Base-by-base conservation (phyloP, 2,113 vertebrate species). In the Ceyx melanurus region DNA sequence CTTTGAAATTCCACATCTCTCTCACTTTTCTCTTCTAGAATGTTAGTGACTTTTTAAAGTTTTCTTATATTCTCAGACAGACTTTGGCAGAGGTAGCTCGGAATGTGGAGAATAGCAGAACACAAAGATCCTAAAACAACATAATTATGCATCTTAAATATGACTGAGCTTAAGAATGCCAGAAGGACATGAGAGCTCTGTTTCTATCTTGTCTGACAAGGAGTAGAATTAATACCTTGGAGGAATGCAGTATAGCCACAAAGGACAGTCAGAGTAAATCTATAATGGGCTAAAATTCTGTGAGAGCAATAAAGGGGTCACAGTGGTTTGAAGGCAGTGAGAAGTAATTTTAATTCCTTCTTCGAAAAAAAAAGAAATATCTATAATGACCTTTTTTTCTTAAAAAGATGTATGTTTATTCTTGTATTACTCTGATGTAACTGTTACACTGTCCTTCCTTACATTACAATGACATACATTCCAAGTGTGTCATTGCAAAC, bases 141-240 rank as follows among this genome's bases (percentile, higher is more conserved):
- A 61, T 61, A 92, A 73, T 89, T 89, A 90, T 70, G 61, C 81
- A 58, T 94, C 54, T 96, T 92, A 94, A 82, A 88, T 78, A 90
- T 61, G 66, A 33, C 31, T 82, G 67, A 88, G 19, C 89, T 86
- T 79, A 65, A 79, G 66, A 93, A 82, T 4, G 2, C 74, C 74
- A 88, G 51, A 76, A 90, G 50, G 54, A 84, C 50, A 62, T 76
- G 66, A 90, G 92, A 78, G 28, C 22, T 88, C 88, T 84, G 35
- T 68, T 90, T 88, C 83, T 53, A 26, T 89, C 71, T 76, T 54
- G 37, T 17, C 29, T 90, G 48, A 62, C n/a, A 84, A 93, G 76
- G 45, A 84, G 31, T 51, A 84, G 83, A 92, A 84, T 78, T 87
- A 88, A 93, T 90, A 79, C 42, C 31, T 76, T 79, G 62, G 54